Evolutionary conservation across 2,888 invertebrate genomes (phyloP).

Genomic region (Leptodirus hochenwartii): DNA sequence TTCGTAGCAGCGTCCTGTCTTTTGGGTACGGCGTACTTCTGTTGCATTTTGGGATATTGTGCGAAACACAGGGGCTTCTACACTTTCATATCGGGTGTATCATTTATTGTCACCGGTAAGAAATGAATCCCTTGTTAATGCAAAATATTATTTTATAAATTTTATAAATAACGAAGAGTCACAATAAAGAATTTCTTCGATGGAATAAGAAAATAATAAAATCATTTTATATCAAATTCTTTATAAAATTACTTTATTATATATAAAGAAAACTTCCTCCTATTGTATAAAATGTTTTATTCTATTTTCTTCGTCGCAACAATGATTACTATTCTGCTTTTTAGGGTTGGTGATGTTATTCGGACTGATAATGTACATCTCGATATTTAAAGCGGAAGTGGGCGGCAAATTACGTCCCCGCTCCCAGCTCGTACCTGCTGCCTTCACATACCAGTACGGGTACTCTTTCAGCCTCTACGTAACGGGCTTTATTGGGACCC

Average conservation of each 20-base stretch:
- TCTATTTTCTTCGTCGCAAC: conserved; percentile 2
- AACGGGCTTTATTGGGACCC: conserved; percentile 66
- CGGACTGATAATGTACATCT: conserved; percentile 85
- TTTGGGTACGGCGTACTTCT: conserved; percentile 59
- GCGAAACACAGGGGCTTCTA: conserved; percentile 56
- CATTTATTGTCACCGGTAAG: conserved; percentile 78
- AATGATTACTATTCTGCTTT: conserved; percentile 18
- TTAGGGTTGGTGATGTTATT: conserved; percentile 77
- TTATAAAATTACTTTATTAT: background rate
- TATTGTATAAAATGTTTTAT: conserved; percentile 2
- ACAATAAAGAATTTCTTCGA: too few species aligned
- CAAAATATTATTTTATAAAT: background rate
- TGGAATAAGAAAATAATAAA: background rate
- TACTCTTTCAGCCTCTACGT: conserved; percentile 77
- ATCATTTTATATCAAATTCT: conserved; percentile 3
- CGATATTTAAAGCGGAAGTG: conserved; percentile 79
- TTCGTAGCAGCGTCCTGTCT: conserved; percentile 60
- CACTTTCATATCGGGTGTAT: conserved; percentile 71
- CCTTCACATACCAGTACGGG: conserved; percentile 74
- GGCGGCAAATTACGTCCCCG: conserved; percentile 70
- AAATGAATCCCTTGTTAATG: conserved; percentile 4
- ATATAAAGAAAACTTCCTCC: background rate
- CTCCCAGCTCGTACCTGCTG: conserved; percentile 57
- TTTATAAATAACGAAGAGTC: conserved; percentile 3
- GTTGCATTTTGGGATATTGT: conserved; percentile 65